Percentiles rank a stretch among this genome's conserved stretches.
phyloP scores from a whole-genome alignment of 2,888 invertebrate species.

The Arctia plantaginis region DNA sequence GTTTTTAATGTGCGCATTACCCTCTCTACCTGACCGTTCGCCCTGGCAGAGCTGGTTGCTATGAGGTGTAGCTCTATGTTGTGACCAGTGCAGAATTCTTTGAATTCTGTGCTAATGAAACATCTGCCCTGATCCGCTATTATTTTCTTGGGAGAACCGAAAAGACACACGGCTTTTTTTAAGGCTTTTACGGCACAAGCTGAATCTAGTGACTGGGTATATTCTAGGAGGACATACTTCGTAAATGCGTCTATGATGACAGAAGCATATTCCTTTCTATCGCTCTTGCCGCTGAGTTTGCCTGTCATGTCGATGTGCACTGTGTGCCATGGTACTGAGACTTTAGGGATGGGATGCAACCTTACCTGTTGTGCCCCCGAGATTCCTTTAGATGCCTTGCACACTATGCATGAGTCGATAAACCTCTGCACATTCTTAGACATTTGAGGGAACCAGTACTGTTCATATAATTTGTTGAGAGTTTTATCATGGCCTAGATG shows the following conservation, averaged over 20 bases:
- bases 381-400: conserved; percentile 12
- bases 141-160: conserved; percentile 23
- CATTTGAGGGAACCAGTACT: conserved; percentile 16
- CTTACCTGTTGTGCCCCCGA: conserved; percentile 8
- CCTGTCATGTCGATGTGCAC: conserved; percentile 42
- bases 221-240: conserved; percentile 26
- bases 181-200: conserved; percentile 18
- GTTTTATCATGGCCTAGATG: conserved; percentile 14
- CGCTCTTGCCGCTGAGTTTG: conserved; percentile 47
- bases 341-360: conserved; percentile 46
- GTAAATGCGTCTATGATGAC: conserved; percentile 32
- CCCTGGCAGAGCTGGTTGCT: too few relatives aligned
- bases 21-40: too few relatives aligned
- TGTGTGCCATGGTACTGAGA: conserved; percentile 32
- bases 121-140: too few relatives aligned
- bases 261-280: conserved; percentile 47
- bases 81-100: too few relatives aligned
- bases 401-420: conserved; percentile 6
- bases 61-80: too few relatives aligned
- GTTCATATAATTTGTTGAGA: conserved; percentile 4
- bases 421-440: not conserved
- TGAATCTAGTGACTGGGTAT: too few relatives aligned
- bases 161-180: conserved; percentile 39
- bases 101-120: too few relatives aligned
- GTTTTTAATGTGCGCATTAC: too few relatives aligned